A percentile compares a stretch with the other conserved stretches of the same genome.
These are phyloP conservation scores for Spilogale gracilis DNA, from an alignment of 2,113 vertebrate genomes.

Conservation along the genomic window DNA sequence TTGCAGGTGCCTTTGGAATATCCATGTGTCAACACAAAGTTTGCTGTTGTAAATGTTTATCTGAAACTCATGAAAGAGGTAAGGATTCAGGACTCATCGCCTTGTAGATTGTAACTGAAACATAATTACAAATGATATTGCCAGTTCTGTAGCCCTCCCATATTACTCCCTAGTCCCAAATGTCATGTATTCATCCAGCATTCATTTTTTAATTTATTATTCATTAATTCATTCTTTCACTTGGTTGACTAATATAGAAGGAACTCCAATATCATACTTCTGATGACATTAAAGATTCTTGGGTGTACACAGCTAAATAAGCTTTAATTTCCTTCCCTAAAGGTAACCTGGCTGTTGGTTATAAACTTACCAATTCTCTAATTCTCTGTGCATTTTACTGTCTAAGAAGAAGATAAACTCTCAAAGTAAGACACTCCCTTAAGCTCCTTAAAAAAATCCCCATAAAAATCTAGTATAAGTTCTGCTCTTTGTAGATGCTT, in stretches of 20 bases:
- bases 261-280: neutral
- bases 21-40: neutral
- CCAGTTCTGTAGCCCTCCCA: neutral
- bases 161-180: neutral
- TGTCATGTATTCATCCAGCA: neutral
- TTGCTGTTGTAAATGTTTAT: neutral
- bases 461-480: neutral
- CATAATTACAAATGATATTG: neutral
- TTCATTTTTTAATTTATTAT: conserved; percentile 18
- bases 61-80: conserved; percentile 21
- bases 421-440: neutral
- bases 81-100: neutral
- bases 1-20: neutral
- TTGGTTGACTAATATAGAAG: neutral
- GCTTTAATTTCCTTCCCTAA: conserved; percentile 19
- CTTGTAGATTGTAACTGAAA: conserved; percentile 12
- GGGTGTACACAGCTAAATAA: neutral
- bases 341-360: conserved; percentile 20
- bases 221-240: neutral
- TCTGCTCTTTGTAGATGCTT: neutral
- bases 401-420: neutral
- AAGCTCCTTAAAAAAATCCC: neutral
- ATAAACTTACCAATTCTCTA: neutral
- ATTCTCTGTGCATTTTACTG: neutral
- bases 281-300: conserved; percentile 37